Evolutionary conservation across 2,797 vertebrate species (phyloP).

Genomic region (Galagoides demidoff): DNA sequence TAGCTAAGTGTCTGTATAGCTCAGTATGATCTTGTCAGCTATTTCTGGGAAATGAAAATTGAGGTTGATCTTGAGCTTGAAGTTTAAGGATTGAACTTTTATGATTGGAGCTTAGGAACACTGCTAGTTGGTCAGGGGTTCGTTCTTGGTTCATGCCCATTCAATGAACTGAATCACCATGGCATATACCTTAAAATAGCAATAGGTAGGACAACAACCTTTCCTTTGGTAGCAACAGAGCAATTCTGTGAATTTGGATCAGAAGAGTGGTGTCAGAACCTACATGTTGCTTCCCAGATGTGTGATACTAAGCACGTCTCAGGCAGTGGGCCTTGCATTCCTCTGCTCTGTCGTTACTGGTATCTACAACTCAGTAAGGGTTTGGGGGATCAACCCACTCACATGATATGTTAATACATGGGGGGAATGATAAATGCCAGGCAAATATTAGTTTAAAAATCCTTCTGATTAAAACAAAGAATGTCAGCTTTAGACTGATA

Average conservation of each 20-base stretch:
- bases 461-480: neutral
- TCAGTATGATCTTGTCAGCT: neutral
- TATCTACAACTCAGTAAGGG: neutral
- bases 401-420: neutral
- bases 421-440: neutral
- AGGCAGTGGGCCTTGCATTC: neutral
- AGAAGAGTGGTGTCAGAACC: neutral
- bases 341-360: neutral
- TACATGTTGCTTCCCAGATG: neutral
- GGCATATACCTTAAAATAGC: neutral
- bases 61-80: neutral
- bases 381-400: neutral
- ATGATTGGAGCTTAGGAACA: neutral
- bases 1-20: neutral
- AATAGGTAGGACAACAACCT: neutral
- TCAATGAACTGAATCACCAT: neutral
- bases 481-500: neutral
- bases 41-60: neutral
- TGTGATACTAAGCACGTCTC: neutral
- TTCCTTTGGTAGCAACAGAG: neutral
- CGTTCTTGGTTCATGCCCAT: neutral
- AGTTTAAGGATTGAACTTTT: neutral
- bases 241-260: neutral
- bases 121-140: neutral
- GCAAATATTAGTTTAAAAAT: conserved; percentile 40